phyloP scores from a whole-genome alignment of 2,888 invertebrate species.

The Acrobasis consociella region DNA sequence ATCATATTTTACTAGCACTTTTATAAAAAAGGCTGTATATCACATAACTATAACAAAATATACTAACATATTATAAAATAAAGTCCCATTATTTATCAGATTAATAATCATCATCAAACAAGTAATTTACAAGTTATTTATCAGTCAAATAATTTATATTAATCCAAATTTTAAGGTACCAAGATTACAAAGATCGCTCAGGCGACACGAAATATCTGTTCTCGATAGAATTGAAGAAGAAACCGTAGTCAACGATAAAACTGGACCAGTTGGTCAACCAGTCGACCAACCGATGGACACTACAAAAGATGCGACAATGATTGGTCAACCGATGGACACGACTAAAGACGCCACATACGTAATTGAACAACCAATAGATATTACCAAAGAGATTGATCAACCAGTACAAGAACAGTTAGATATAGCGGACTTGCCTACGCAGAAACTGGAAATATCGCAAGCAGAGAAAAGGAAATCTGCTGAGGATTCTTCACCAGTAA shows the following conservation, averaged over 20 bases:
- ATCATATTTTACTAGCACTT: no score
- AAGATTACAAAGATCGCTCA: constrained; percentile 33
- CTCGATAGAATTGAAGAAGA: constrained; percentile 47
- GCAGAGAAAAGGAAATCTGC: constrained; percentile 40
- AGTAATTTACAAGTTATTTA: no score
- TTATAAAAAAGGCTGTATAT: no score
- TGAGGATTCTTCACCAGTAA: constrained; percentile 32
- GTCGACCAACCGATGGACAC: constrained; percentile 17
- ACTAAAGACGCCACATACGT: background rate
- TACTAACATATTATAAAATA: no score
- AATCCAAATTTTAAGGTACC: constrained; percentile 34
- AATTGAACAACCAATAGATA: constrained; percentile 4
- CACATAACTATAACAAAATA: no score
- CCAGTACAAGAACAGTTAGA: constrained; percentile 40
- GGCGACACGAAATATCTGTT: constrained; percentile 23
- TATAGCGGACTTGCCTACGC: constrained; percentile 56
- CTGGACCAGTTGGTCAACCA: constrained; percentile 25
- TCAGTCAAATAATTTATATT: background rate
- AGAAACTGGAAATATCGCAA: constrained; percentile 49
- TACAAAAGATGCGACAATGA: background rate
- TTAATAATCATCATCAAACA: no score
- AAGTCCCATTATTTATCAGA: no score
- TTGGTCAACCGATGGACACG: background rate
- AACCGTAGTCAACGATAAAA: constrained; percentile 30
- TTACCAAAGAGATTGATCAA: constrained; percentile 22